Conservation (phyloP, 2,113 vertebrate genomes). For the Zosterops borbonicus region DNA sequence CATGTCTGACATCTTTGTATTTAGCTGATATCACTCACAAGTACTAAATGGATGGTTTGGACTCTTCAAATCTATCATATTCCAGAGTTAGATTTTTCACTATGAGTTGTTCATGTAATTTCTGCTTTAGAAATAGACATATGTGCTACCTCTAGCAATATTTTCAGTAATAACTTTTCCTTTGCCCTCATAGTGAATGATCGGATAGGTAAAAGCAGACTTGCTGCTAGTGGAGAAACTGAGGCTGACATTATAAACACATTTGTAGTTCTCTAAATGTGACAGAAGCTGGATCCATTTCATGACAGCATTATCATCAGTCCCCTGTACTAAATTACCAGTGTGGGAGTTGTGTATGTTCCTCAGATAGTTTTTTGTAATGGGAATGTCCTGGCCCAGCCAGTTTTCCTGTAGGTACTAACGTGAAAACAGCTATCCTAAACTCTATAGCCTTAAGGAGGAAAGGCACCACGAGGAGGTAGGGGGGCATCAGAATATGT, state of each 20-base stretch:
- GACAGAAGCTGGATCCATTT: background rate
- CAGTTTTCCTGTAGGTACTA: background rate
- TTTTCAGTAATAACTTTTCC: background rate
- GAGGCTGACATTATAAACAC: background rate
- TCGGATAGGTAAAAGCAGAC: background rate
- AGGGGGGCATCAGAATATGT: accelerated
- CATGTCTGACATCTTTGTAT: background rate
- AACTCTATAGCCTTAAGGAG: background rate
- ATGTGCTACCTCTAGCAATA: background rate
- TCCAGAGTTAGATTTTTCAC: background rate
- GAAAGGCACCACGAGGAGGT: background rate
- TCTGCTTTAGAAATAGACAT: background rate
- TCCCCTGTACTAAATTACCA: background rate
- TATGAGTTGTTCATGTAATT: background rate
- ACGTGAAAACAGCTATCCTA: background rate
- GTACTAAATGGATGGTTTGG: background rate
- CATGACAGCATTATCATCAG: background rate
- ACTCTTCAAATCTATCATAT: background rate
- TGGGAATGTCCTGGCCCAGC: background rate
- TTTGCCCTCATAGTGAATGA: background rate
- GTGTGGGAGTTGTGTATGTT: background rate
- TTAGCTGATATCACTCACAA: background rate
- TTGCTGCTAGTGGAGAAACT: background rate
- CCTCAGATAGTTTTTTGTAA: background rate
- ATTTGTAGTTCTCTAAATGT: background rate